Base-by-base conservation (phyloP, 2,797 vertebrate genomes). In the Epinephelus coioides region DNA sequence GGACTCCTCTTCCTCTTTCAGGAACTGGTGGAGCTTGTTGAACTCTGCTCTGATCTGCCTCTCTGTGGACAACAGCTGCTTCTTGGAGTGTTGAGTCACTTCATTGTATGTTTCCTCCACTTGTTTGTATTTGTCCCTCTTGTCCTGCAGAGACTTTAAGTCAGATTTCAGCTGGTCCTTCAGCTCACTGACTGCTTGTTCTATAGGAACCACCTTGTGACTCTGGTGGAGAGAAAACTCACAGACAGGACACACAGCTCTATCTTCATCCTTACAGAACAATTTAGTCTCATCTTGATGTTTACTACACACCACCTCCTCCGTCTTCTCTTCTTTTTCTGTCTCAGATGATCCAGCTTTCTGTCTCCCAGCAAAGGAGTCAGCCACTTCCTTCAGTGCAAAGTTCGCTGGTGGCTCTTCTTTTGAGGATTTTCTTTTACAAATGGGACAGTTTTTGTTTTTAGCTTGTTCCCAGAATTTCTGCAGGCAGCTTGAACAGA, bases 401-500 rank as follows among this genome's bases (percentile, higher is more conserved):
- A n/a, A n/a, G n/a, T n/a, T n/a, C n/a, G n/a, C n/a, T n/a, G n/a
- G n/a, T n/a, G n/a, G n/a, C n/a, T n/a, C n/a, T n/a, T n/a, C n/a
- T n/a, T 47, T 76, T 17, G 75, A 87, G 0, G 47, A 76, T 27
- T 27, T 80, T 12, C 51, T 86, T 57, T 57, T 69, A 73, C 83
- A 86, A 55, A 72, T 23, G 0, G 80, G 82, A 71, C 81, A 89
- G 49, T 68, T 87, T 27, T 64, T 76, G 59, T 64, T 68, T 7
- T 60, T 1, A 61, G 85, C 55, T 50, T 74, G 81, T 19, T 91
- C 80, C 95, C 96, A 96, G 74, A 86, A 92, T 0, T 78, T 23
- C 57, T 80, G 69, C 73, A 96, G 83, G 30, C 96, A 96, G 25
- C 27, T 82, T 51, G 85, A 92, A 90, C 95, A 96, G 88, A 96